Conservation (phyloP, 2,888 invertebrate species). For the Merodon equestris region DNA sequence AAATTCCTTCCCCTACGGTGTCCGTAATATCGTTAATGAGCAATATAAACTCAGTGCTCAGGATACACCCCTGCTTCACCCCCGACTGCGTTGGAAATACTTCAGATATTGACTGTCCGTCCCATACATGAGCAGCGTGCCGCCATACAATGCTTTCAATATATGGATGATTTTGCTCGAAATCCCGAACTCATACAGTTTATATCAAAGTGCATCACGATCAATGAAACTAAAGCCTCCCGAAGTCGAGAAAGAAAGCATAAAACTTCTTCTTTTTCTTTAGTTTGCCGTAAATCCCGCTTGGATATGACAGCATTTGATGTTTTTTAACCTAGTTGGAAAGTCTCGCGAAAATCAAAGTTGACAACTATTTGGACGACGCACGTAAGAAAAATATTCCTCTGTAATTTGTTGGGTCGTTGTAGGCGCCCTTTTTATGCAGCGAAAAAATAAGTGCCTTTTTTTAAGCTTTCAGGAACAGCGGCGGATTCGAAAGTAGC, state of each 20-base stretch:
- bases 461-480: not conserved
- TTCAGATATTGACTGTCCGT: too few species aligned
- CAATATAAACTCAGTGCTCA: too few species aligned
- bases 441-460: not conserved
- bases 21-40: too few species aligned
- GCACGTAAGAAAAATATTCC: not conserved
- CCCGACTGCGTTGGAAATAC: too few species aligned
- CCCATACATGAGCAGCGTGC: too few species aligned
- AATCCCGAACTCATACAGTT: too few species aligned
- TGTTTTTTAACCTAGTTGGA: too few species aligned
- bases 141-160: too few species aligned
- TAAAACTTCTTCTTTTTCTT: not conserved
- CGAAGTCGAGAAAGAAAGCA: not conserved
- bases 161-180: too few species aligned
- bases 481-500: not conserved
- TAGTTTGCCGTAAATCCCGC: not conserved
- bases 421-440: slow-evolving; percentile 1
- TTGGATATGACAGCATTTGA: not conserved
- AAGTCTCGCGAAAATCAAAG: not conserved
- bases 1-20: too few species aligned
- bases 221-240: too few species aligned
- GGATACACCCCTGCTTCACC: too few species aligned
- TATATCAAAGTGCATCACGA: not conserved
- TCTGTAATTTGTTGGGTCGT: not conserved
- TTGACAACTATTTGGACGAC: not conserved